These are phyloP conservation scores for Dorcus parallelipipedus DNA, from an alignment of 2,888 invertebrate species.

Conservation along the genomic window DNA sequence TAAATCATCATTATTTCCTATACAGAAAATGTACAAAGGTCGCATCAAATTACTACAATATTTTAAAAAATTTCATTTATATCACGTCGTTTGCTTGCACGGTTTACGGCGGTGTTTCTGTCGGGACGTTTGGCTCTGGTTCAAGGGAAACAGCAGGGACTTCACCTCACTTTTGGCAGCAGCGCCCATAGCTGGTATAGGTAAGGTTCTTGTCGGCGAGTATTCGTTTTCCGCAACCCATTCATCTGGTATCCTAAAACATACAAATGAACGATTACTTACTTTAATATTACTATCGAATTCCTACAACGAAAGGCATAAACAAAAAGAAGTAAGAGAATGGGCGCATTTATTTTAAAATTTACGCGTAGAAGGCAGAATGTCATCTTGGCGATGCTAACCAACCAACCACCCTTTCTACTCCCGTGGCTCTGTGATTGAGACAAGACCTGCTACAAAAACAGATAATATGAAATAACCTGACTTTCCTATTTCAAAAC, in stretches of 20 bases:
- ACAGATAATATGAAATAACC: too few relatives aligned
- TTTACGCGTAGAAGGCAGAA: too few relatives aligned
- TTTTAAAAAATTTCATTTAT: slow-evolving; percentile 11
- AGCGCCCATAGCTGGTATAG: slow-evolving; percentile 53
- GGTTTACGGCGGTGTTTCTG: slow-evolving; percentile 47
- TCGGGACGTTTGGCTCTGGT: slow-evolving; percentile 27
- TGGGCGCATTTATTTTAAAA: neutral
- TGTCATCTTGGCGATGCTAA: too few relatives aligned
- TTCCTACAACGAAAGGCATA: neutral
- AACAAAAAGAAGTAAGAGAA: neutral
- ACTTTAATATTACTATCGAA: neutral
- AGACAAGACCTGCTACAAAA: too few relatives aligned
- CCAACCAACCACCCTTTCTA: too few relatives aligned
- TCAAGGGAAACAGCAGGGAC: slow-evolving; percentile 51
- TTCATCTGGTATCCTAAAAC: slow-evolving; percentile 75
- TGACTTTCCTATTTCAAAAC: too few relatives aligned
- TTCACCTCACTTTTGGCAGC: slow-evolving; percentile 54
- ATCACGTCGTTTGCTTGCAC: slow-evolving; percentile 25
- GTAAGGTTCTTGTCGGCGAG: slow-evolving; percentile 59
- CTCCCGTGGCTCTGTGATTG: too few relatives aligned
- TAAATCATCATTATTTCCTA: slow-evolving; percentile 13
- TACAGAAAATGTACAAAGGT: slow-evolving; percentile 17
- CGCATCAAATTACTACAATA: slow-evolving; percentile 12
- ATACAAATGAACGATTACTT: neutral
- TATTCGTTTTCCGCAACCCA: slow-evolving; percentile 78